Evolutionary conservation across 2,888 invertebrate species (phyloP), one percentile per base, ranked within the genome.

Genomic region (Dorcus parallelipipedus): DNA sequence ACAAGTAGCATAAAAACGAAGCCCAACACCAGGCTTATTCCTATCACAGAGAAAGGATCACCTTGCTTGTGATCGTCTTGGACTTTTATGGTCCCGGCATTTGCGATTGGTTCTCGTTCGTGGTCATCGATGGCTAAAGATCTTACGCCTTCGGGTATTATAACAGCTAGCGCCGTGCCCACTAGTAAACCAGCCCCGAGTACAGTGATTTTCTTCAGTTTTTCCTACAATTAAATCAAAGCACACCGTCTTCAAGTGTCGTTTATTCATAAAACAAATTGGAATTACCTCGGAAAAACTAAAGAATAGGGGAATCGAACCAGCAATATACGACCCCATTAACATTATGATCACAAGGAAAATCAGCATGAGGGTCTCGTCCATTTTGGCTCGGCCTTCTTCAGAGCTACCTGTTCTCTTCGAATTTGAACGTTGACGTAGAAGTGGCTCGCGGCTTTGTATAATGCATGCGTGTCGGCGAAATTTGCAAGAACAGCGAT

Each of bases 131-230:
- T 70, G 61, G 73, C 82, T 51, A 95, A 75, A 0, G 93, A 88
- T 59, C 95, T 84, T n/a, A 99, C 93, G 5, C 99, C 99, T 80
- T 99, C 99, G 0, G 99, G 99, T 68, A 99, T 97, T 55, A 99
- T 99, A 0, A 99, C 98, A 4, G 96, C 93, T 38, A 99, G 78
- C 0, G 99, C 97, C 33, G 99, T 98, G 1, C 99, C 99, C 1
- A 99, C 97, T 1, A 99, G 83, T 6, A 99, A 83, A 1, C 99
- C 99, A 6, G 99, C 98, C 53, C 99, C 99, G 64, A 99, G 87
- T 9, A 97, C 91, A 33, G 97, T 96, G 39, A 97, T 90, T 71
- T 94, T 84, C 73, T 96, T 93, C 38, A 99, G 81, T 77, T 95
- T 97, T 60, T 94, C 93, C 97, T 98, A 77, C 63, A 83, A 80